Percentiles rank a stretch among this genome's conserved stretches.
Evolutionary conservation across 2,113 vertebrate genomes (phyloP).

Genomic region (Xenus cinereus): DNA sequence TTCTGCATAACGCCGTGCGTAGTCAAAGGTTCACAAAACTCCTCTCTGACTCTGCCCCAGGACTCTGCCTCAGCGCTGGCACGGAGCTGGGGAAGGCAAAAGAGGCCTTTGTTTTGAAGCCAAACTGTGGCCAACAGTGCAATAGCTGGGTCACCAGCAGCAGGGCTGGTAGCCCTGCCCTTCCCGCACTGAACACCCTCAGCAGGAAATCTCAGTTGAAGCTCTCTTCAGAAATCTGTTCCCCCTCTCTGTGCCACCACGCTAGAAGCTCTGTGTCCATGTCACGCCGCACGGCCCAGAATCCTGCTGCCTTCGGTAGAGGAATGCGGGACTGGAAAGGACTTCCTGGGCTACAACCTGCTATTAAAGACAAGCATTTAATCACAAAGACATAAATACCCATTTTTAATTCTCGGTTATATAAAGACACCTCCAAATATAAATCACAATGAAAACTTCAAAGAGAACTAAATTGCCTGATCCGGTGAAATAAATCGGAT

Average conservation of each 20-base stretch:
- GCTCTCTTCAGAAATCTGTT: neutral
- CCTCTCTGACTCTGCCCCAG: neutral
- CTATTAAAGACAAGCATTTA: neutral
- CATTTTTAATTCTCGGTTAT: slow-evolving; percentile 2
- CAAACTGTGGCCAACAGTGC: neutral
- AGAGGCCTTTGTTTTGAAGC: neutral
- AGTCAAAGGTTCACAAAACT: neutral
- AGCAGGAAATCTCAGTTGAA: neutral
- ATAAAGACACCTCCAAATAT: slow-evolving; percentile 51
- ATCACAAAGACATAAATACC: slow-evolving; percentile 6
- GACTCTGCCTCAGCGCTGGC: neutral
- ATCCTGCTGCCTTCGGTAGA: neutral
- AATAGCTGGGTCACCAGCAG: neutral
- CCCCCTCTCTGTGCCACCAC: neutral
- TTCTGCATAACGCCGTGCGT: neutral
- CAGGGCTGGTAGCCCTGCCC: neutral
- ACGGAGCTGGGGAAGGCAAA: neutral
- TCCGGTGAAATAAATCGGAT: slow-evolving; percentile 41
- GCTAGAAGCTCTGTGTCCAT: neutral
- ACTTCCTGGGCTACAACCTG: neutral
- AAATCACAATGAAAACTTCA: slow-evolving; percentile 58
- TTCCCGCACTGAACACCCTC: neutral
- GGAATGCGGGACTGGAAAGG: neutral
- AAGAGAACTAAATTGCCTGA: slow-evolving; percentile 46
- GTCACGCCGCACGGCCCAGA: neutral